Evolutionary conservation across 2,888 invertebrate species (phyloP).

Genomic region (Eupithecia insigniata): DNA sequence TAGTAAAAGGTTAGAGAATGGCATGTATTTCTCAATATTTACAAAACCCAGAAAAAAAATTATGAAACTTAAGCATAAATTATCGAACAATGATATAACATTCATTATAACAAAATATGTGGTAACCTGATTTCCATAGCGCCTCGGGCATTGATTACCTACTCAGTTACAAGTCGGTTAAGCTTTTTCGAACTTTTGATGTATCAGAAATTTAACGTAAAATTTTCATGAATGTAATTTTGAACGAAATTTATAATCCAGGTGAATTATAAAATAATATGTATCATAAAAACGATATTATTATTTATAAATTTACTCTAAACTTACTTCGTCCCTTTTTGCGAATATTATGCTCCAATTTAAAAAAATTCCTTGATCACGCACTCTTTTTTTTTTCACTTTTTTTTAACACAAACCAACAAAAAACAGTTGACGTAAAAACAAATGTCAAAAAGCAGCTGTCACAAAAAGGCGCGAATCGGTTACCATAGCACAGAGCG

Average conservation of each 20-base stretch:
- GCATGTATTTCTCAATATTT: slow-evolving; percentile 40
- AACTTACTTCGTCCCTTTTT: slow-evolving; percentile 8
- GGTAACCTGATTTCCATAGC: slow-evolving; percentile 17
- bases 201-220: neutral
- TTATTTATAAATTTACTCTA: neutral
- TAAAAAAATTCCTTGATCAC: neutral
- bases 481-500: slow-evolving; percentile 64
- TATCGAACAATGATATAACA: slow-evolving; percentile 26
- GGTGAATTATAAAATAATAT: neutral
- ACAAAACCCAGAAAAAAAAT: slow-evolving; percentile 44
- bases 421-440: slow-evolving; percentile 33
- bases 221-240: neutral
- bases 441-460: slow-evolving; percentile 48
- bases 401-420: slow-evolving; percentile 48
- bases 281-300: neutral
- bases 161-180: slow-evolving; percentile 21
- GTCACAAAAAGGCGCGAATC: slow-evolving; percentile 52
- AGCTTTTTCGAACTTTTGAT: neutral
- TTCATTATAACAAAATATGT: slow-evolving; percentile 16
- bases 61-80: slow-evolving; percentile 26
- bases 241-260: neutral
- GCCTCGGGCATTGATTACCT: slow-evolving; percentile 12
- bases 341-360: neutral
- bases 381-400: neutral
- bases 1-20: neutral